These are phyloP conservation scores for Tenodera sinensis DNA, from an alignment of 2,888 invertebrate genomes.

Conservation along the genomic window DNA sequence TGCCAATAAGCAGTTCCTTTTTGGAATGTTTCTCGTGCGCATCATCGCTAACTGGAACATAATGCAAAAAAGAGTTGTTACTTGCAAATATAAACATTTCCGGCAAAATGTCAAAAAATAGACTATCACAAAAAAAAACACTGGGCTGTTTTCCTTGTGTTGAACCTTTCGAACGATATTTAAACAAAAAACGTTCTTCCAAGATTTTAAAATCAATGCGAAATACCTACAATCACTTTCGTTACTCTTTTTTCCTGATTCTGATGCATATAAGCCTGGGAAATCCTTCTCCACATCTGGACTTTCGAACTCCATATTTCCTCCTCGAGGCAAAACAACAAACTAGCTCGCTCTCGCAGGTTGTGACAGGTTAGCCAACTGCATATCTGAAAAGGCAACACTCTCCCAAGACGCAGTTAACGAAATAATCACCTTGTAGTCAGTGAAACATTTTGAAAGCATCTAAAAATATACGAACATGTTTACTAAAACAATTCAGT, in stretches of 20 bases:
- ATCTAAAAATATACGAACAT: too few relatives aligned
- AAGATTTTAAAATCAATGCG: background rate
- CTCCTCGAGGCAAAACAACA: background rate
- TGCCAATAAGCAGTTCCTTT: constrained; percentile 71
- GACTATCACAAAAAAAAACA: background rate
- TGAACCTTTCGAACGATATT: background rate
- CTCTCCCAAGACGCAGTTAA: background rate
- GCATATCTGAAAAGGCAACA: background rate
- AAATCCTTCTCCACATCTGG: constrained; percentile 89
- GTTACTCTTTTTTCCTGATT: constrained; percentile 70
- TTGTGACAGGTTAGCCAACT: background rate
- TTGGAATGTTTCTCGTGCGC: constrained; percentile 75
- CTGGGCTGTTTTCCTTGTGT: background rate
- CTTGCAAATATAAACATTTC: background rate
- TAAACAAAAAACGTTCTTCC: background rate
- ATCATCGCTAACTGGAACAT: constrained; percentile 69
- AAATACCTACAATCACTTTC: constrained; percentile 75
- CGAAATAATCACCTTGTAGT: too few relatives aligned
- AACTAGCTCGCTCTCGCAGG: too few relatives aligned
- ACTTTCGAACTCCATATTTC: constrained; percentile 74
- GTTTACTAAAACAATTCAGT: accelerated
- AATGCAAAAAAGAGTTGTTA: background rate
- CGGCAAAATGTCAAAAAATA: background rate
- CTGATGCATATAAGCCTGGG: constrained; percentile 81
- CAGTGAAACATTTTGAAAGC: too few relatives aligned